Base-by-base conservation (phyloP, 2,797 vertebrate genomes). In the Hemitrygon akajei region DNA sequence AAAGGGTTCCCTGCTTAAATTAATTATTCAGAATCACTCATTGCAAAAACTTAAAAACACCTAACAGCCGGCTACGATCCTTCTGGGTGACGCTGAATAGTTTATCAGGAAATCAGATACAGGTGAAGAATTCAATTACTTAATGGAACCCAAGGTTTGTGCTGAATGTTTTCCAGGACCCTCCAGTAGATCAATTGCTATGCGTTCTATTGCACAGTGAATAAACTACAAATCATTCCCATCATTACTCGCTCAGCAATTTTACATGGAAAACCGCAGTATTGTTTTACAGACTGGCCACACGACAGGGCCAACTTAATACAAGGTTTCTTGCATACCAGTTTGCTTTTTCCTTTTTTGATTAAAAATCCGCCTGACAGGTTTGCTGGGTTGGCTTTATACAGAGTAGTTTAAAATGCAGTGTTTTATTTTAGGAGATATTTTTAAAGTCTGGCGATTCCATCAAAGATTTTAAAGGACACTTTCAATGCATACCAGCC, bases 61-160 rank as follows among this genome's bases (percentile, higher is more conserved):
- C 47, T 77, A 94, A 94, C 92, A 96, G 94, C 94, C 75, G 94
- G 94, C 86, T 94, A 94, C 82, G 94, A 94, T 66, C 84, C 94
- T 94, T 80, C 94, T 93, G 95, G 58, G 95, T 93, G 95, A 94
- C 93, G 94, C 63, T 91, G 94, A 95, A 93, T 95, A 73, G 95
- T 95, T 18, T 22, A 95, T 94, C 96, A 95, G 93, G 95, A 95
- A 95, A 95, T 84, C 79, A 94, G 94, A 95, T 96, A 95, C 95
- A 94, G 94, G 86, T 94, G 94, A 94, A 95, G 95, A 95, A 95
- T 93, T 86, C 94, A 94, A 95, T 96, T 95, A 87, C 95, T 91
- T 95, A 93, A 95, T 80, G 95, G 93, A 66, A 93, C 94, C n/a
- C 94, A 94, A 94, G 94, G 94, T 94, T 95, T 80, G 93, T 91